These are phyloP conservation scores for Mellilla xanthometata DNA, from an alignment of 2,888 invertebrate genomes.

Conservation along the genomic window DNA sequence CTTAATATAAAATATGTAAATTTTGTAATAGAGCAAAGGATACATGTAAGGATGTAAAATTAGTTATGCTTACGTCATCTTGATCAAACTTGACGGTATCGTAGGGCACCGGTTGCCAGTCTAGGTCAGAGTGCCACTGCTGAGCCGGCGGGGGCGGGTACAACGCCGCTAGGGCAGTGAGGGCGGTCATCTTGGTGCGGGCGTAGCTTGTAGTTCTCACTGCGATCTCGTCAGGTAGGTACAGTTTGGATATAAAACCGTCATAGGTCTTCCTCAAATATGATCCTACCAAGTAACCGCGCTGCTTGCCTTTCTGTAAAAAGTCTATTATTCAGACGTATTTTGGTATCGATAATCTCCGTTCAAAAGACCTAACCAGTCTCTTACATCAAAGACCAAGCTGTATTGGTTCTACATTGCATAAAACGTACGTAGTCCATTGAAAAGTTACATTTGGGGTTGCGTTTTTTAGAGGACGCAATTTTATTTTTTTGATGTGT, in stretches of 20 bases:
- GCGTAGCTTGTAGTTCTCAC: constrained; percentile 86
- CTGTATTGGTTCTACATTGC: too few species aligned
- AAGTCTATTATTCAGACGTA: constrained; percentile 2
- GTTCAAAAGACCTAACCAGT: too few species aligned
- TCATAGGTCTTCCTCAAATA: constrained; percentile 71
- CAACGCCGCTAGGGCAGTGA: constrained; percentile 86
- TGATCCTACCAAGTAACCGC: constrained; percentile 72
- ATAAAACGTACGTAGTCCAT: too few species aligned
- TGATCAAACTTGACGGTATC: constrained; percentile 52
- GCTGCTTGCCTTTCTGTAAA: constrained; percentile 76
- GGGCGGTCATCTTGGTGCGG: constrained; percentile 88
- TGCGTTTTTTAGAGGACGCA: too few species aligned
- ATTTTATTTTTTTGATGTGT: too few species aligned
- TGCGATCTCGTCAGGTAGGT: constrained; percentile 70
- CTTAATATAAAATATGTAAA: too few species aligned
- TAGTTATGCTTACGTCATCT: constrained; percentile 67
- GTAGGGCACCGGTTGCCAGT: constrained; percentile 88
- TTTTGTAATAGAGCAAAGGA: too few species aligned
- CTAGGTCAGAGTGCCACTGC: constrained; percentile 79
- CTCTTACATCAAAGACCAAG: too few species aligned
- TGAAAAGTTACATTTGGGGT: too few species aligned
- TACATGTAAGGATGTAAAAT: too few species aligned
- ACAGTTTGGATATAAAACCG: constrained; percentile 67
- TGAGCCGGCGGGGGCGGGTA: constrained; percentile 84
- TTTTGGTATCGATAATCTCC: too few species aligned